A percentile compares a stretch with the other conserved stretches of the same genome.
Conservation (phyloP, 2,888 invertebrate species). For the Melieria omissa region DNA sequence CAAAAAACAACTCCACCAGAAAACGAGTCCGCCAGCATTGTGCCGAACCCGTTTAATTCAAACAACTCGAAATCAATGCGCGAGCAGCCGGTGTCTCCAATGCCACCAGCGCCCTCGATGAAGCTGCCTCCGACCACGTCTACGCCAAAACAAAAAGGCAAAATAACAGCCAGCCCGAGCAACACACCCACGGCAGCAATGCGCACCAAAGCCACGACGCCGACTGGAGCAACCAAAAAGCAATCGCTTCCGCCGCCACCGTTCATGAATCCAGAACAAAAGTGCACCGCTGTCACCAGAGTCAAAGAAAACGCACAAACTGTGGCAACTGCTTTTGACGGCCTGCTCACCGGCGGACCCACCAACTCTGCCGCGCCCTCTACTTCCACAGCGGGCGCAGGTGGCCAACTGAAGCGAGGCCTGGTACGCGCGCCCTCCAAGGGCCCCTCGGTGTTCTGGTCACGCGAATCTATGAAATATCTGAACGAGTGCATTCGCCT, state of each 20-base stretch:
- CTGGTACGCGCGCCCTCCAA: constrained; percentile 13
- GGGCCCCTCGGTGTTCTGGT: constrained; percentile 56
- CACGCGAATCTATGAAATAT: constrained; percentile 61
- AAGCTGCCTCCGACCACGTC: constrained; percentile 11
- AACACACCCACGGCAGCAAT: neutral
- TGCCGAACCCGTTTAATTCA: constrained; percentile 35
- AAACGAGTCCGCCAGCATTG: constrained; percentile 20
- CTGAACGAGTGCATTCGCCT: constrained; percentile 54
- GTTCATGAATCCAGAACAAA: constrained; percentile 46
- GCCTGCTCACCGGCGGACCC: constrained; percentile 50
- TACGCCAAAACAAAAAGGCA: constrained; percentile 15
- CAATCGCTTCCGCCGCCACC: constrained; percentile 38
- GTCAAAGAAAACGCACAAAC: constrained; percentile 42
- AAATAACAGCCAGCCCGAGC: constrained; percentile 18
- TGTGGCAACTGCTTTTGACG: constrained; percentile 48
- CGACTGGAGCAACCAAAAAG: constrained; percentile 3
- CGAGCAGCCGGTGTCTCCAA: constrained; percentile 17
- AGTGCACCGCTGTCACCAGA: constrained; percentile 36
- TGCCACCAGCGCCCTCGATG: constrained; percentile 36
- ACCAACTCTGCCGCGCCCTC: constrained; percentile 12
- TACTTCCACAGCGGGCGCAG: neutral
- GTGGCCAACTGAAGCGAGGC: neutral
- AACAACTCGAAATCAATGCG: constrained; percentile 22
- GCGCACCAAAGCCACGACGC: constrained; percentile 12
- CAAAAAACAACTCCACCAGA: neutral